Percentiles rank a stretch among this genome's conserved stretches.
Evolutionary conservation across 2,888 invertebrate species (phyloP).

Genomic region (Malacosoma neustria): DNA sequence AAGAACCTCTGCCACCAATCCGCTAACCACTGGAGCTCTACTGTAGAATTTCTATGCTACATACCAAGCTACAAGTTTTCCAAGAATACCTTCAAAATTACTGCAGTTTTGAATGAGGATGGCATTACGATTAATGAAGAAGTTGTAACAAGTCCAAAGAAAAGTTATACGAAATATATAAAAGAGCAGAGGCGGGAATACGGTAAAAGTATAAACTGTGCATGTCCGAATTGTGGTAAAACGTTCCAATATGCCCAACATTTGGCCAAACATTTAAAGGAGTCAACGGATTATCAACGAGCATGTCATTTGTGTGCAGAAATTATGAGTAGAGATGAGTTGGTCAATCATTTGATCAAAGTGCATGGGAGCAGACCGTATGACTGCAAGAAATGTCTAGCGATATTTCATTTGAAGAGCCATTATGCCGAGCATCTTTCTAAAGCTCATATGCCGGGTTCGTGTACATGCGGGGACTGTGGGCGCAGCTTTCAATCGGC

Average conservation of each 20-base stretch:
- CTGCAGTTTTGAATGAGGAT: slow-evolving; percentile 28
- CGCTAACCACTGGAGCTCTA: slow-evolving; percentile 32
- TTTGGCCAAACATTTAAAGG: slow-evolving; percentile 45
- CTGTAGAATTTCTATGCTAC: slow-evolving; percentile 28
- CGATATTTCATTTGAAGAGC: slow-evolving; percentile 25
- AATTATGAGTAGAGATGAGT: slow-evolving; percentile 38
- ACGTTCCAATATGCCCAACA: slow-evolving; percentile 33
- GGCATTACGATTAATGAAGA: slow-evolving; percentile 27
- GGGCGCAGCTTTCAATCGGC: slow-evolving; percentile 38
- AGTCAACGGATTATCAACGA: slow-evolving; percentile 38
- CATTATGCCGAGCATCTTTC: slow-evolving; percentile 29
- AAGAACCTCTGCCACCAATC: slow-evolving; percentile 36
- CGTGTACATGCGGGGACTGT: slow-evolving; percentile 47
- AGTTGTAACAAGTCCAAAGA: slow-evolving; percentile 3
- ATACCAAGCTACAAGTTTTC: slow-evolving; percentile 20
- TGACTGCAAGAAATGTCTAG: slow-evolving; percentile 48
- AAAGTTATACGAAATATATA: neutral
- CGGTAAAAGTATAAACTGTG: slow-evolving; percentile 21
- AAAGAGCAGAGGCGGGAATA: slow-evolving; percentile 4
- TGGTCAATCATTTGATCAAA: slow-evolving; percentile 33
- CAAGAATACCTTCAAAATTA: slow-evolving; percentile 16
- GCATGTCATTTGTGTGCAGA: slow-evolving; percentile 50
- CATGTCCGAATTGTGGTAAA: slow-evolving; percentile 47
- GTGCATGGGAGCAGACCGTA: slow-evolving; percentile 28
- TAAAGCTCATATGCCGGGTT: slow-evolving; percentile 33